A percentile compares a stretch with the other conserved stretches of the same genome.
Conservation (phyloP, 2,113 vertebrate genomes). For the Brachypteracias leptosomus region DNA sequence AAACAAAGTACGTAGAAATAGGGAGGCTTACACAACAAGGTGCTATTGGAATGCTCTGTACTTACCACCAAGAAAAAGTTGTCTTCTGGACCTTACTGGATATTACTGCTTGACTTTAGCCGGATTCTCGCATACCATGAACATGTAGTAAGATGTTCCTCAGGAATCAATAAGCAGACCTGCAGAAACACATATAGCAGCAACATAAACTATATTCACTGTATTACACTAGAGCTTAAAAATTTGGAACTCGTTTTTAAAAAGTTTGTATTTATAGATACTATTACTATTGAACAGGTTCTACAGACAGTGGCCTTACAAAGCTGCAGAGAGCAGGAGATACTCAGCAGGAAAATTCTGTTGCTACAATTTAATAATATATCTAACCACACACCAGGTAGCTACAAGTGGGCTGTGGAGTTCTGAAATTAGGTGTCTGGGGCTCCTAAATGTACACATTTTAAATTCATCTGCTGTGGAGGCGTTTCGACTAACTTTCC, state of each 20-base stretch:
- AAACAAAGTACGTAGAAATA: background rate
- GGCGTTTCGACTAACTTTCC: background rate
- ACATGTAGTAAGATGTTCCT: background rate
- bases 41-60: background rate
- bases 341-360: background rate
- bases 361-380: background rate
- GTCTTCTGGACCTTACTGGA: background rate
- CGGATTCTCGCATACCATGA: background rate
- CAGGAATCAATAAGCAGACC: background rate
- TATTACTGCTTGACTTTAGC: background rate
- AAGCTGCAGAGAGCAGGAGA: background rate
- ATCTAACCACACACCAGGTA: background rate
- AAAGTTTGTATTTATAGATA: background rate
- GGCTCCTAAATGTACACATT: background rate
- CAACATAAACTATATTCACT: background rate
- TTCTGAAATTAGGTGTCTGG: background rate
- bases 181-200: background rate
- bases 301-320: background rate
- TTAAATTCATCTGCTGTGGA: background rate
- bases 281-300: background rate
- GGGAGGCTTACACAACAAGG: background rate
- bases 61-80: background rate
- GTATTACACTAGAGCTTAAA: background rate
- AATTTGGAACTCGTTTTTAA: background rate
- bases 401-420: background rate